These are phyloP conservation scores for Hanleya hanleyi DNA, from an alignment of 2,888 invertebrate genomes.

Conservation along the genomic window DNA sequence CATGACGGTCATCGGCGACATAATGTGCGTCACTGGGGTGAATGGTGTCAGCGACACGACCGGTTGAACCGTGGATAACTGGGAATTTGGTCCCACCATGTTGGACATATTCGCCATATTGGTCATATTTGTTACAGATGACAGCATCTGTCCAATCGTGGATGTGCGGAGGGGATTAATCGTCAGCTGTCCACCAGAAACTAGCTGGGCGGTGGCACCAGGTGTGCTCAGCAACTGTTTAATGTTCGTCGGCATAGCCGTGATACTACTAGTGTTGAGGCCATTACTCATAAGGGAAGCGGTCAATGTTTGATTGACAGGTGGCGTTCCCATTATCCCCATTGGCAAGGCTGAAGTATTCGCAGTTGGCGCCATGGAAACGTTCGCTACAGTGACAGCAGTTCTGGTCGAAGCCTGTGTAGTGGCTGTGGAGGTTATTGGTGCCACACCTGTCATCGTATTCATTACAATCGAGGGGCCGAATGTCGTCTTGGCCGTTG, in stretches of 20 bases:
- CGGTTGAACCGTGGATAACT: background rate
- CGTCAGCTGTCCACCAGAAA: background rate
- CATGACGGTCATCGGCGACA: background rate
- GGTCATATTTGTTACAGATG: background rate
- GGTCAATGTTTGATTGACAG: background rate
- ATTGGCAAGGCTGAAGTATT: background rate
- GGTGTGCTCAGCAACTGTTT: background rate
- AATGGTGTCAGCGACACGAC: background rate
- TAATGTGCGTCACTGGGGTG: background rate
- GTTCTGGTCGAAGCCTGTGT: background rate
- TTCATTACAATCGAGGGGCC: background rate
- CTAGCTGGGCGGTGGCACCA: background rate
- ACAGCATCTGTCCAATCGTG: background rate
- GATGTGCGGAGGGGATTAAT: background rate
- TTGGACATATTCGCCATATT: background rate
- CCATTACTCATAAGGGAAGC: background rate
- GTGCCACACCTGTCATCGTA: background rate
- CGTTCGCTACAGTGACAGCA: background rate
- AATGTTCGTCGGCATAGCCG: background rate
- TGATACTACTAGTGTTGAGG: background rate
- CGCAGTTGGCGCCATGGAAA: background rate
- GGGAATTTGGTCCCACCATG: slow-evolving; percentile 3
- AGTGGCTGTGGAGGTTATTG: background rate
- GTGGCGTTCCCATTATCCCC: background rate
- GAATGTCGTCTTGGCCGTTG: background rate